Base-by-base conservation (phyloP, 2,797 vertebrate species). In the Parotocinclus haroldoi region DNA sequence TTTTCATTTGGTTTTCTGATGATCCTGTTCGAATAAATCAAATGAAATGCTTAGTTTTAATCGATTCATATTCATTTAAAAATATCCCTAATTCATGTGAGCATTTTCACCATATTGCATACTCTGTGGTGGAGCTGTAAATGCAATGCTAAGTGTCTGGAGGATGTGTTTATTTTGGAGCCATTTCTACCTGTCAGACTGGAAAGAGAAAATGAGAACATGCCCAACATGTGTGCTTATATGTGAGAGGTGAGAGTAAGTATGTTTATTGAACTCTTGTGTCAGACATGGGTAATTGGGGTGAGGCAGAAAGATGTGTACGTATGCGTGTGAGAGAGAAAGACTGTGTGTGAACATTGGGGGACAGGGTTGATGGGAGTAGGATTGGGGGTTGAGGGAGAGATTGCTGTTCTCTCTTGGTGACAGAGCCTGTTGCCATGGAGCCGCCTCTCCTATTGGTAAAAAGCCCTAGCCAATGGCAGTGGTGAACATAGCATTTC, bases 371-470 rank as follows among this genome's bases (percentile, higher is more conserved):
- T 81, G 67, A 75, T 71, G 74, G 58, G 62, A 65, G 51, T 60
- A 45, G 57, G 87, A 85, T n/a, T 85, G 84, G 83, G 84, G 85
- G 85, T 84, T 16, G 18, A 82, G 79, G 85, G 83, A 80, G 83
- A 88, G 85, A 87, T 86, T 78, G 85, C 85, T 86, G 66, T 88
- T 92, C 89, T 90, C 92, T 88, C 91, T 85, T 95, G 86, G 94
- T 86, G 83, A 96, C 89, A 94, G 87, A 91, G 89, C 87, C 78
- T 84, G 94, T 99, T 98, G 91, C 94, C 87, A 95, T 94, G 94
- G 95, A 93, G 85, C 89, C 86, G 83, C 56, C 81, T 60, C 82
- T 88, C 84, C 81, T 75, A 95, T 96, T 97, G 95, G 95, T 64
- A 82, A 86, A n/a, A 89, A 74, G 67, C 63, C 44, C 72, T 68